Evolutionary conservation across 2,113 vertebrate genomes (phyloP), one percentile per base, ranked within the genome.

Genomic region (Lepus timidus): DNA sequence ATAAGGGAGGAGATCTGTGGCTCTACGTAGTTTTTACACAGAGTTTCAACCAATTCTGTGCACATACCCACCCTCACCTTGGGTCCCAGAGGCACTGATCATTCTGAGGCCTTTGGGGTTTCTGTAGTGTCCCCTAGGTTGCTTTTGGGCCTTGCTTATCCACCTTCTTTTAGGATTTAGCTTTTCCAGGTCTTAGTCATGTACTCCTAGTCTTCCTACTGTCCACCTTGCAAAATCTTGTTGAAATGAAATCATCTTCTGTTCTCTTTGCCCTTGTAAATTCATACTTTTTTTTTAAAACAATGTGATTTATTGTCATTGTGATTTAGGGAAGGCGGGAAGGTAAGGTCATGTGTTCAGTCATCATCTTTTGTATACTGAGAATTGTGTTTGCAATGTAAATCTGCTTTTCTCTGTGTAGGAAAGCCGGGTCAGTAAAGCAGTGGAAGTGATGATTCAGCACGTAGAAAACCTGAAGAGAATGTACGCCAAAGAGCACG

Each of bases 361-460:
- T 68, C 2, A 5, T 14, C 23, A 33, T 29, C 52, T 73, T 71
- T 74, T 83, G 13, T 11, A 31, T 6, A 17, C 17, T 5, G 4
- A 89, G 31, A 73, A 49, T 1, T 12, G 49, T 44, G 51, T 49
- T 94, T 74, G 52, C 22, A 22, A 4, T 33, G 20, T 74, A 58
- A 73, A 76, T 44, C 12, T 87, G 22, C 25, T 79, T 1, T 25
- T 65, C n/a, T 51, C 64, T 19, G 51, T 27, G 74, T 96, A 99
- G 99, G 99, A 99, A 97, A 99, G 98, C 85, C 98, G 99, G 12
- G 99, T 99, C 75, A 99, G 99, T 87, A 99, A 99, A 96, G 99
- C 99, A 0, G 99, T 99, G 93, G 99, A 99, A 96, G 99, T 99
- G 80, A 99, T 99, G 99, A 99, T 99, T 96, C 99, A 99, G 93